Evolutionary conservation across 2,113 vertebrate genomes (phyloP).

Genomic region (Indicator indicator): DNA sequence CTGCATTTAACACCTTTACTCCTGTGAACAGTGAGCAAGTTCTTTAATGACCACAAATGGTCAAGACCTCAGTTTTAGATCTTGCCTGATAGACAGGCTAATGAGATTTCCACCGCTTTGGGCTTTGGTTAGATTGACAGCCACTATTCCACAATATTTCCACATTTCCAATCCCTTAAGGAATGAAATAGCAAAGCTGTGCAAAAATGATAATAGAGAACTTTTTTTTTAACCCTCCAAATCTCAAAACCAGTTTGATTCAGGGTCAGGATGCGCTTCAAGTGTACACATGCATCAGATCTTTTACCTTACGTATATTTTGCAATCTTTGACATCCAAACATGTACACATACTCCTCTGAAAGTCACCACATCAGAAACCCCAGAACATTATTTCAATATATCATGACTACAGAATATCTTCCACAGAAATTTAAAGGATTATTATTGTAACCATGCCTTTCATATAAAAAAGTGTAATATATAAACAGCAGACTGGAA

Average conservation of each 20-base stretch:
- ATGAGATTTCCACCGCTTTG: conserved; percentile 24
- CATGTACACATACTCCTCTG: not conserved
- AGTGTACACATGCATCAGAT: not conserved
- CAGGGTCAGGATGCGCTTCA: not conserved
- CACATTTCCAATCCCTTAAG: not conserved
- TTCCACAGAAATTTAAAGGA: not conserved
- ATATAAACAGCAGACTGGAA: not conserved
- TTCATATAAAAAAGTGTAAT: not conserved
- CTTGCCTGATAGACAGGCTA: conserved; percentile 33
- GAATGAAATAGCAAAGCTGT: conserved; percentile 13
- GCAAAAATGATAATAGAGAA: not conserved
- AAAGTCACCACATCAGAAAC: not conserved
- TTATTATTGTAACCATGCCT: not conserved
- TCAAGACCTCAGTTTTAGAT: conserved; percentile 43
- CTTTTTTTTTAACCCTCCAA: not conserved
- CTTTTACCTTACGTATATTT: not conserved
- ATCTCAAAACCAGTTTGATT: not conserved
- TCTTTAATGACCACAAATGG: conserved; percentile 52
- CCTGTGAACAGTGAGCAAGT: not conserved
- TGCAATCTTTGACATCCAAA: not conserved
- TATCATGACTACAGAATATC: not conserved
- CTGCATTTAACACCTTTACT: conserved; percentile 43
- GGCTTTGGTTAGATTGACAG: conserved; percentile 45
- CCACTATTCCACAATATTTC: not conserved
- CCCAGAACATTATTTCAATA: not conserved